These are phyloP conservation scores for Galerucella calmariensis DNA, from an alignment of 2,888 invertebrate species.

Conservation along the genomic window DNA sequence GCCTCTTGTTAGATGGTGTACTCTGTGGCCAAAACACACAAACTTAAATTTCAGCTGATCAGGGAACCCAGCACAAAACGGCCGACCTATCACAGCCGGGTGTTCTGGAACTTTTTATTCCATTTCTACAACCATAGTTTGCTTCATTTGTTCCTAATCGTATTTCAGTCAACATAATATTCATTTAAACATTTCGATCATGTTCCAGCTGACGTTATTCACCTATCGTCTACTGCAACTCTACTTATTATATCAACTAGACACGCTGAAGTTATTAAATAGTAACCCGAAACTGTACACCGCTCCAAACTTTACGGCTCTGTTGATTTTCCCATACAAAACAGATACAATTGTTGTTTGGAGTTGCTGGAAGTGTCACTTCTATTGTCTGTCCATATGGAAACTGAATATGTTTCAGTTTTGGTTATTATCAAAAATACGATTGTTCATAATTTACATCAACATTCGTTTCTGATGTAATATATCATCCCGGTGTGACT, in stretches of 20 bases:
- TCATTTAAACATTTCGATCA: background rate
- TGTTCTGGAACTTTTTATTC: too few species aligned
- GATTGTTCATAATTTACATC: too few species aligned
- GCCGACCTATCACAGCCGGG: too few species aligned
- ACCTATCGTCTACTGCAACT: background rate
- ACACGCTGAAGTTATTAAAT: constrained; percentile 3
- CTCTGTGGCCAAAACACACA: too few species aligned
- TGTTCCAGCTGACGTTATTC: background rate
- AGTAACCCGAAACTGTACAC: background rate
- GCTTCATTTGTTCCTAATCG: too few species aligned
- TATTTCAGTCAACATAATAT: too few species aligned
- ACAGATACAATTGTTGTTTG: background rate
- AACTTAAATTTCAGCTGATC: too few species aligned
- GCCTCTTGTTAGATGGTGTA: too few species aligned
- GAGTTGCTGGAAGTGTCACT: background rate
- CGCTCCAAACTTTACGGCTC: background rate
- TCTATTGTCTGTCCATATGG: background rate
- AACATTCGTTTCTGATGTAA: too few species aligned
- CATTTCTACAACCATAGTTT: too few species aligned
- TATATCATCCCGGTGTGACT: too few species aligned
- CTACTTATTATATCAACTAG: constrained; percentile 1
- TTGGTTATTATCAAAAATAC: background rate
- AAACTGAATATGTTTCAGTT: background rate
- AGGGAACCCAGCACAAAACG: too few species aligned
- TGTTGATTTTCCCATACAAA: constrained; percentile 4